Evolutionary conservation across 2,113 vertebrate genomes (phyloP).

Genomic region (Acinonyx jubatus): DNA sequence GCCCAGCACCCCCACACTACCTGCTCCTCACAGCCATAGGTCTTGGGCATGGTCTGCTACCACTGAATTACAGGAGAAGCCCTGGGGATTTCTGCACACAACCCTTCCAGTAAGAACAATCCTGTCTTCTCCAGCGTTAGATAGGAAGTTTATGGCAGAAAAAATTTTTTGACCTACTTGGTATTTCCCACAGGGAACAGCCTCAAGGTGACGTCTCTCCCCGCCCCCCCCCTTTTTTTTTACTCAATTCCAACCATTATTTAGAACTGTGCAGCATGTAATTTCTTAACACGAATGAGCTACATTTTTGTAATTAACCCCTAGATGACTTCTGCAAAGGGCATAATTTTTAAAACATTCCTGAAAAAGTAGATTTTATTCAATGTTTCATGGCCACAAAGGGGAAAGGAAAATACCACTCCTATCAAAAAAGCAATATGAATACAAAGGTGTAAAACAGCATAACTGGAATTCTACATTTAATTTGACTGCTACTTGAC

Average conservation of each 20-base stretch:
- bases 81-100: not conserved
- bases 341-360: constrained; percentile 49
- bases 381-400: not conserved
- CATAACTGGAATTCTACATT: constrained; percentile 39
- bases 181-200: constrained; percentile 25
- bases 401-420: not conserved
- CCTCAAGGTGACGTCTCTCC: not conserved
- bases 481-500: not conserved
- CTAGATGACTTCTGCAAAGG: constrained; percentile 39
- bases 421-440: not conserved
- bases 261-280: not conserved
- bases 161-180: not conserved
- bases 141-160: not conserved
- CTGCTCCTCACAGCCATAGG: not conserved
- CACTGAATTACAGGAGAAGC: not conserved
- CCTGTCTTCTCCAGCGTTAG: not conserved
- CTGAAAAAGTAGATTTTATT: not conserved
- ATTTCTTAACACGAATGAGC: constrained; percentile 40
- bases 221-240: not conserved
- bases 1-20: not conserved
- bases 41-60: not conserved
- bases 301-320: constrained; percentile 45
- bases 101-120: not conserved
- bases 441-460: not conserved
- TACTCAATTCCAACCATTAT: not conserved